phyloP scores from a whole-genome alignment of 2,888 invertebrate species.

The Lepidonotus clava region DNA sequence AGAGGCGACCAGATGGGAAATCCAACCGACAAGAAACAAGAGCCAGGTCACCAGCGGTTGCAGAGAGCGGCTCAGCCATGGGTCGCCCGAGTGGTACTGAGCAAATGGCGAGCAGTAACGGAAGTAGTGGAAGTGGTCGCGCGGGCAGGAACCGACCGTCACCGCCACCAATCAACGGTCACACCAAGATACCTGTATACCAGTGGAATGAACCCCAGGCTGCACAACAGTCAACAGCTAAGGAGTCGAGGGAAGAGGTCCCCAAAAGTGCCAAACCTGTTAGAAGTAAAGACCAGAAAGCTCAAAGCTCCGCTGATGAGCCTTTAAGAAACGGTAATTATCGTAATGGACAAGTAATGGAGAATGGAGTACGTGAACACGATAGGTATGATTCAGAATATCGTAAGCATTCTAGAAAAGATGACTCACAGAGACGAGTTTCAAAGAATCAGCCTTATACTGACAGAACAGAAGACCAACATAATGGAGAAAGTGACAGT shows the following conservation, averaged over 20 bases:
- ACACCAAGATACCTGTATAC: conserved; percentile 8
- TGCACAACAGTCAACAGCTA: not conserved
- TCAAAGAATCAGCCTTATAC: too few relatives aligned
- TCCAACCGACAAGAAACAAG: not conserved
- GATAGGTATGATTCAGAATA: too few relatives aligned
- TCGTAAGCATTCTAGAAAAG: too few relatives aligned
- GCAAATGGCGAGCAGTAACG: not conserved
- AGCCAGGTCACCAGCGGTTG: not conserved
- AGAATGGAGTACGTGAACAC: too few relatives aligned
- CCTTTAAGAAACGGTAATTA: too few relatives aligned
- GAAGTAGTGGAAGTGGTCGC: not conserved
- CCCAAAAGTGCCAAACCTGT: not conserved
- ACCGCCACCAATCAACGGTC: not conserved
- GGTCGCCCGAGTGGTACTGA: not conserved
- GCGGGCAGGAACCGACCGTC: not conserved
- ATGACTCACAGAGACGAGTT: not conserved
- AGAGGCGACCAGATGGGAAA: conserved; percentile 13
- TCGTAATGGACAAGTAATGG: too few relatives aligned
- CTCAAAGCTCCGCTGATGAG: too few relatives aligned
- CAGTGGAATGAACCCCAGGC: conserved; percentile 25
- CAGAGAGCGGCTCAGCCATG: not conserved
- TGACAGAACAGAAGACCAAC: not conserved
- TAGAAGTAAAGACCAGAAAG: not conserved
- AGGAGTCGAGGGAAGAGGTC: not conserved
- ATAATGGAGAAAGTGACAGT: not conserved